phyloP scores from a whole-genome alignment of 2,888 invertebrate species.

The Mythimna pallens region DNA sequence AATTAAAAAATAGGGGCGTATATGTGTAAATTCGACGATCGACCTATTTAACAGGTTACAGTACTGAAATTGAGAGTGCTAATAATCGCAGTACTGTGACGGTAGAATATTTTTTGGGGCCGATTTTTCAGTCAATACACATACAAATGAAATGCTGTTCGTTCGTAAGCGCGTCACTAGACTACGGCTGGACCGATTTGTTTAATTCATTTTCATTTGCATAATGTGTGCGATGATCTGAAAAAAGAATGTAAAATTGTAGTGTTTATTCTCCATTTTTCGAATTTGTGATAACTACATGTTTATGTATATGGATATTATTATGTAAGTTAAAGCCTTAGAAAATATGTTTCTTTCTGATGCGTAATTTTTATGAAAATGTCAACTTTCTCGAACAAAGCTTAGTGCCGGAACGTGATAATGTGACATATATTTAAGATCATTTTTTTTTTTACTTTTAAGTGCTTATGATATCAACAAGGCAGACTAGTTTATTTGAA shows the following conservation, averaged over 20 bases:
- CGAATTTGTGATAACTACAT: too few species aligned
- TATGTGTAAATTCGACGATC: too few species aligned
- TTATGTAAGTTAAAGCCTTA: background rate
- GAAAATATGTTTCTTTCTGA: background rate
- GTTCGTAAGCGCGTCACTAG: background rate
- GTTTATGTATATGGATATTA: background rate
- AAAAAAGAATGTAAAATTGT: too few species aligned
- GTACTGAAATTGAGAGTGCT: background rate
- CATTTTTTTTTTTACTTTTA: background rate
- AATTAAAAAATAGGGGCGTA: too few species aligned
- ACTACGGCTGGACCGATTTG: background rate
- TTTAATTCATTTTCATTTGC: background rate
- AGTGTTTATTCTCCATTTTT: background rate
- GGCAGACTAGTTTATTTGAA: background rate
- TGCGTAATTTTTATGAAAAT: background rate
- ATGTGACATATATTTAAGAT: background rate
- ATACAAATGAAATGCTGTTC: background rate
- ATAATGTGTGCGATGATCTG: too few species aligned
- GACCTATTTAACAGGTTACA: background rate
- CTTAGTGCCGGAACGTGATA: background rate
- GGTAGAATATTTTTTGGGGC: background rate
- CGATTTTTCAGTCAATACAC: background rate
- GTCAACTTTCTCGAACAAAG: background rate
- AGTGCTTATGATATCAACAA: constrained; percentile 17
- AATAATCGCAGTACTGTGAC: background rate